Evolutionary conservation across 2,888 invertebrate species (phyloP).

Genomic region (Diarsia brunnea): DNA sequence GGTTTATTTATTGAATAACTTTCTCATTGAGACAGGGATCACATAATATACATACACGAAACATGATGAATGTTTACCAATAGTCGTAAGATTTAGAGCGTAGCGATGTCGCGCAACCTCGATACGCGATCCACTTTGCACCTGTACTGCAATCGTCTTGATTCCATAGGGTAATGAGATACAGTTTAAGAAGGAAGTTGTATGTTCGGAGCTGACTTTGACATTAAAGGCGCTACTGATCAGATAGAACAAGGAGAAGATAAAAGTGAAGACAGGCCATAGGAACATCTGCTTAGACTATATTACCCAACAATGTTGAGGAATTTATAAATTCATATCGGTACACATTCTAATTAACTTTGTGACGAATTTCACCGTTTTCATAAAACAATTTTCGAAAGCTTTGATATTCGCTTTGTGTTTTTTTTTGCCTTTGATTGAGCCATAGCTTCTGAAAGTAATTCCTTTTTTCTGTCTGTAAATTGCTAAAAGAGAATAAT

Average conservation of each 20-base stretch:
- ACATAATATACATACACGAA: conserved; percentile 16
- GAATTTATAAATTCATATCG: conserved; percentile 24
- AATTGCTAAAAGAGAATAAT: conserved; percentile 17
- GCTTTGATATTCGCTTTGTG: conserved; percentile 19
- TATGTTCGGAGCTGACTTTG: conserved; percentile 2
- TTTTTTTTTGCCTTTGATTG: conserved; percentile 2
- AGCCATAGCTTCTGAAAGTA: conserved; percentile 20
- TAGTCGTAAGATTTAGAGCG: conserved; percentile 76
- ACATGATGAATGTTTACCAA: conserved; percentile 65
- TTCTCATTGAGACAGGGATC: neutral
- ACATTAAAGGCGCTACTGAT: neutral
- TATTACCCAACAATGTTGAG: neutral
- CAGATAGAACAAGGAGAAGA: too few relatives aligned
- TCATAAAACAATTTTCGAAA: conserved; percentile 18
- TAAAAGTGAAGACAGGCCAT: neutral
- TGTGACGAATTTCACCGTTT: conserved; percentile 16
- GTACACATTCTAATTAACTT: conserved; percentile 30
- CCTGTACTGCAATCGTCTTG: conserved; percentile 52
- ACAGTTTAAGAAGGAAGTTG: conserved; percentile 27
- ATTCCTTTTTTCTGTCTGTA: conserved; percentile 8
- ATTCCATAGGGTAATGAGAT: conserved; percentile 43
- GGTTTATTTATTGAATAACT: conserved; percentile 10
- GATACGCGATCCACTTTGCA: conserved; percentile 73
- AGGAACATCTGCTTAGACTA: neutral
- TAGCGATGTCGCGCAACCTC: conserved; percentile 74